Conservation (phyloP, 2,797 vertebrate genomes). For the Cossypha heuglini region DNA sequence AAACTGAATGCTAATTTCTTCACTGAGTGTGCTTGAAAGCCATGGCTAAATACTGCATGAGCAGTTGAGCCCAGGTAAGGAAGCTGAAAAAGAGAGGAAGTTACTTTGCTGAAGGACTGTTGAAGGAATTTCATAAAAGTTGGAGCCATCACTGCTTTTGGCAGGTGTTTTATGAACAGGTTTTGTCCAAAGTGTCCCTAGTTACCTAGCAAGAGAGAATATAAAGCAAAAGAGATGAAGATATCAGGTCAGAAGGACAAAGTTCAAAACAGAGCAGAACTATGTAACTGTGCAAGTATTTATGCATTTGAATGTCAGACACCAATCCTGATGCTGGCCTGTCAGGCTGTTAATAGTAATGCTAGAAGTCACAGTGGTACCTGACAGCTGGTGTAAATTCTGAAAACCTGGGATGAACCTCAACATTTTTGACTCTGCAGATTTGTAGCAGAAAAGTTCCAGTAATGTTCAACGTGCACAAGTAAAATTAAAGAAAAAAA, state of each 20-base stretch:
- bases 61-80: background rate
- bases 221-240: background rate
- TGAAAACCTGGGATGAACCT: background rate
- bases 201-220: background rate
- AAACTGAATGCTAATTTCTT: background rate
- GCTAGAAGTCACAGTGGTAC: background rate
- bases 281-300: background rate
- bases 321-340: background rate
- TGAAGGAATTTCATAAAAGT: background rate
- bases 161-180: background rate
- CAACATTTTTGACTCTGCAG: background rate
- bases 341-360: background rate
- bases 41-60: background rate
- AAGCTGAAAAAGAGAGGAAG: background rate
- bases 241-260: background rate
- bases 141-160: background rate
- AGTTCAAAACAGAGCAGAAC: background rate
- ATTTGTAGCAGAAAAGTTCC: background rate
- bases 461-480: background rate
- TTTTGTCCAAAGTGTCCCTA: background rate
- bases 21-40: background rate
- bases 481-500: background rate
- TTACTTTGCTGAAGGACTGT: background rate
- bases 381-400: background rate
- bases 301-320: background rate